Conservation (phyloP, 2,113 vertebrate species). For the Coptodon bakossiorum region DNA sequence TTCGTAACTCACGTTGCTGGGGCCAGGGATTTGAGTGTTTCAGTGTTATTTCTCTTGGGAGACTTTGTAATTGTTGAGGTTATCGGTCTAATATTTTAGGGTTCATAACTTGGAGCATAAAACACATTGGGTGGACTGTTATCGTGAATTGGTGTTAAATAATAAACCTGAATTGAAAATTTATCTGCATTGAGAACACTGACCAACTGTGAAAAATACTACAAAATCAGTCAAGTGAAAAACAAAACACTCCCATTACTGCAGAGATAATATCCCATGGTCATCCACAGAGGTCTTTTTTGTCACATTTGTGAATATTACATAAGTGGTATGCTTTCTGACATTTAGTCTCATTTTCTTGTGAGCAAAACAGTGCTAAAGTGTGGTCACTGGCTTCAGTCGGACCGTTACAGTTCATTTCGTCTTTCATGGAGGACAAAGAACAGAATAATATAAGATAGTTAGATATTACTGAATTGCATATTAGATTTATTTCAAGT, state of each 20-base stretch:
- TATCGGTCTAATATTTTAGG: neutral
- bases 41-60: neutral
- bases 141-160: neutral
- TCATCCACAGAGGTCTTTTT: neutral
- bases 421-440: neutral
- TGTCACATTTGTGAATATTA: neutral
- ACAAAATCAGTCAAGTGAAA: neutral
- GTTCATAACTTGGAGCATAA: neutral
- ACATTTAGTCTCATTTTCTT: neutral
- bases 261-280: neutral
- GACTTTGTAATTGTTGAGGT: neutral
- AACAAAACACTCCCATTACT: neutral
- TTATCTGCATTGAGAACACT: neutral
- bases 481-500: neutral
- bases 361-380: neutral
- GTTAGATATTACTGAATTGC: neutral
- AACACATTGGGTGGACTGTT: neutral
- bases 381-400: neutral
- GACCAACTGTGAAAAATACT: neutral
- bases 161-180: neutral
- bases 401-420: neutral
- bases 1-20: neutral
- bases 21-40: neutral
- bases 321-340: neutral
- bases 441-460: neutral